Base-by-base conservation (phyloP, 37 sponge, comb jelly and placozoan species). In the Mnemiopsis leidyi region DNA sequence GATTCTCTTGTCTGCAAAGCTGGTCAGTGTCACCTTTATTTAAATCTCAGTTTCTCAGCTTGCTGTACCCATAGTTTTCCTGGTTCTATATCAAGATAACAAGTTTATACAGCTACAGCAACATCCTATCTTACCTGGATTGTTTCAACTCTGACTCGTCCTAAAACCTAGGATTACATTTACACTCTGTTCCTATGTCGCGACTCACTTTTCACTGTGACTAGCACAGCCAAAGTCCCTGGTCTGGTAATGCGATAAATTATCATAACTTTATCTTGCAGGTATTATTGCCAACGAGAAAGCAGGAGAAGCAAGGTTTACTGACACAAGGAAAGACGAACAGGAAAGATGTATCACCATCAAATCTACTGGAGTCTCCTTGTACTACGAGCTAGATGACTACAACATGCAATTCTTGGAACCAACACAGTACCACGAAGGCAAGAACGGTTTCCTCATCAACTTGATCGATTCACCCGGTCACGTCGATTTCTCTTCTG, bases 261-360 rank as follows among this genome's bases (percentile, higher is more conserved):
- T n/a, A n/a, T n/a, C n/a, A n/a, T n/a, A n/a, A n/a, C n/a, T n/a
- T n/a, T n/a, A n/a, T n/a, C n/a, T 48, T 48, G 1, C 90, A 85
- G 99, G 97, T 76, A 99, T 99, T 95, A 99, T 97, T 69, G 97
- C 99, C 28, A 94, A 95, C 13, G 94, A 93, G 39, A 94, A 95
- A n/a, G 97, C 99, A 0, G 99, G 99, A 40, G 97, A 97, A 38
- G 95, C 96, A 38, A 93, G 99, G 0, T 99, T 96, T 82, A 99
- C 99, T 28, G 99, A 99, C 96, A 99, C 99, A 20, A 92, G 99
- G 20, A 97, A 97, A 39, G 99, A 99, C 88, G 99, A 97, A 73
- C 99, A 99, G 92, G 99, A 99, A 40, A 83, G 99, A 77, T 99
- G 99, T 69, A 99, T 99, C 93, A 99, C 99, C 95, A 99, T 99